Evolutionary conservation across 1,140 invertebrate genomes (phyloP).

Genomic region (Diploscapter pachys): DNA sequence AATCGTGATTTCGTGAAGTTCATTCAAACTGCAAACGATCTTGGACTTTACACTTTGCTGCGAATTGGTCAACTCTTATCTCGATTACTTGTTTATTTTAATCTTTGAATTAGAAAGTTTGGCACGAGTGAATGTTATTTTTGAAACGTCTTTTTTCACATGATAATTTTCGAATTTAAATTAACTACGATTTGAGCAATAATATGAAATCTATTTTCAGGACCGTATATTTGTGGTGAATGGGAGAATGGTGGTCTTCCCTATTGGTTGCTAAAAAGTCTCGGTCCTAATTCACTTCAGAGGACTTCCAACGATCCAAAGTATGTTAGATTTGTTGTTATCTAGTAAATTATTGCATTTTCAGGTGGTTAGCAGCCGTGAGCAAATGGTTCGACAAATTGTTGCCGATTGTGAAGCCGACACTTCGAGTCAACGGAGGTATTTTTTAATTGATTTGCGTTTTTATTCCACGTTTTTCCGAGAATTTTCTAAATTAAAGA

Average conservation of each 20-base stretch:
- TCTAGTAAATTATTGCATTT: not conserved
- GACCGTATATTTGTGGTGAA: conserved; percentile 85
- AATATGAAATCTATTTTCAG: too few relatives aligned
- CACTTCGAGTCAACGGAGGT: conserved; percentile 59
- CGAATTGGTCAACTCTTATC: not conserved
- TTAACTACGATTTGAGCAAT: too few relatives aligned
- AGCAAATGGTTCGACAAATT: conserved; percentile 27
- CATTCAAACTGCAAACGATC: not conserved
- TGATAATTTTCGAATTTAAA: too few relatives aligned
- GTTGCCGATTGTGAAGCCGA: conserved; percentile 54
- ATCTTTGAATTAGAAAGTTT: too few relatives aligned
- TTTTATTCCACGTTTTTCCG: too few relatives aligned
- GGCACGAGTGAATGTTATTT: too few relatives aligned
- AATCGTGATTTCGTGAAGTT: conserved; percentile 24
- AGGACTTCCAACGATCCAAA: conserved; percentile 27
- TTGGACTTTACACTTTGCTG: conserved; percentile 25
- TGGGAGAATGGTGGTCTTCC: conserved; percentile 64
- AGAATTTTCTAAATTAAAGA: too few relatives aligned
- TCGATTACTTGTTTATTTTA: too few relatives aligned
- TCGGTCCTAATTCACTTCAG: conserved; percentile 22
- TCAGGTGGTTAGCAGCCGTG: conserved; percentile 30
- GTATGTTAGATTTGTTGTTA: conserved; percentile 3
- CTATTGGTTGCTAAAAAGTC: conserved; percentile 40
- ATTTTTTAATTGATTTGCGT: too few relatives aligned
- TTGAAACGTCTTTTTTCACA: too few relatives aligned